Percentiles rank a stretch among this genome's conserved stretches.
Conservation (phyloP, 2,797 vertebrate genomes). For the Oreochromis mossambicus region DNA sequence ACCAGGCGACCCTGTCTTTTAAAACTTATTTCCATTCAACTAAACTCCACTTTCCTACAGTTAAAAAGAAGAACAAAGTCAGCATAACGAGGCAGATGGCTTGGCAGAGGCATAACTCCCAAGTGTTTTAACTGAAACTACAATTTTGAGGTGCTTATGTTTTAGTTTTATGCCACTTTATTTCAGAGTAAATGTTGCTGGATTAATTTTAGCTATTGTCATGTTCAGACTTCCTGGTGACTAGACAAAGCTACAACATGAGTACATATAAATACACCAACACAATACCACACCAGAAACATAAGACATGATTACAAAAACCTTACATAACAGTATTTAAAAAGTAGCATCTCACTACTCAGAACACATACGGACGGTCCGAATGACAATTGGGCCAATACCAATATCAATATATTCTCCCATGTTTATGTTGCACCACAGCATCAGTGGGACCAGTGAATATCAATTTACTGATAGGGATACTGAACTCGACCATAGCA, state of each 20-base stretch:
- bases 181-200: neutral
- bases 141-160: neutral
- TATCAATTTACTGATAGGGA: neutral
- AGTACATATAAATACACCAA: neutral
- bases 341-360: neutral
- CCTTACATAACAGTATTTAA: neutral
- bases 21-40: neutral
- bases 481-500: rapidly evolving
- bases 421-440: neutral
- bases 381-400: neutral
- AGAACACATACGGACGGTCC: neutral
- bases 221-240: neutral
- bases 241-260: neutral
- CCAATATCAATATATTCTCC: neutral
- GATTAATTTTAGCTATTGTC: neutral
- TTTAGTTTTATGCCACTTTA: neutral
- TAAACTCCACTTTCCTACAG: neutral
- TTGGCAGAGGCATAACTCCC: neutral
- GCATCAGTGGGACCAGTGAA: neutral
- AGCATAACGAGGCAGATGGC: neutral
- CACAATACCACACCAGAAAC: neutral
- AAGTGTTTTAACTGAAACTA: neutral
- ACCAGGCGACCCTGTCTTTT: neutral
- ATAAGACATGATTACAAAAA: neutral
- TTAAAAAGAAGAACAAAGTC: neutral